Evolutionary conservation across 2,797 vertebrate species (phyloP).

Genomic region (Propithecus perrieri): DNA sequence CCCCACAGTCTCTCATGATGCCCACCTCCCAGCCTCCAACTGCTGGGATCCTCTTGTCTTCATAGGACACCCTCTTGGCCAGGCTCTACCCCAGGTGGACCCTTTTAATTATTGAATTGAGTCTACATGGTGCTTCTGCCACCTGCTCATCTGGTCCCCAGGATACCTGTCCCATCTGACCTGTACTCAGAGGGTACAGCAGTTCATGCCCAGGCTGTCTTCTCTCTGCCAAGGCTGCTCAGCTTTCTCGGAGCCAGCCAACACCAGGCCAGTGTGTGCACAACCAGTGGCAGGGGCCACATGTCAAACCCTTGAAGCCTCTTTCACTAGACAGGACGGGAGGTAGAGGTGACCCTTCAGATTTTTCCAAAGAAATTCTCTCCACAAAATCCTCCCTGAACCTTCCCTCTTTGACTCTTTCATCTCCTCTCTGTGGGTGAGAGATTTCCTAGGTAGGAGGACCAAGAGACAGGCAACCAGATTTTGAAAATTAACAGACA

Average conservation of each 20-base stretch:
- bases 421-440: no score
- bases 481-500: no score
- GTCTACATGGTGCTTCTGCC: not conserved
- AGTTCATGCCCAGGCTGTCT: not conserved
- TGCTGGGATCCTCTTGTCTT: not conserved
- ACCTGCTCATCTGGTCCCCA: not conserved
- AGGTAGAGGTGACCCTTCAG: not conserved
- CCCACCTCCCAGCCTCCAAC: not conserved
- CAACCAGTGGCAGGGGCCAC: not conserved
- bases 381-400: not conserved
- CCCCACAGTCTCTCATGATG: not conserved
- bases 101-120: no score
- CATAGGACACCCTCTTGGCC: not conserved
- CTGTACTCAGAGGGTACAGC: not conserved
- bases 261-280: not conserved
- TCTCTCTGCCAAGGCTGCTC: not conserved
- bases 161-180: not conserved
- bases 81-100: not conserved
- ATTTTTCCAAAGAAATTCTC: not conserved
- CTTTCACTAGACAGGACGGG: not conserved
- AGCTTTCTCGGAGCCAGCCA: not conserved
- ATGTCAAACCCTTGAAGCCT: not conserved
- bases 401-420: no score
- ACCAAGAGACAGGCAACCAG: no score
- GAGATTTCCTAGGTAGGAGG: no score